A percentile compares a stretch with the other conserved stretches of the same genome.
These are phyloP conservation scores for Drosophila nigromelanica DNA, from an alignment of 1,140 invertebrate species.

Conservation along the genomic window DNA sequence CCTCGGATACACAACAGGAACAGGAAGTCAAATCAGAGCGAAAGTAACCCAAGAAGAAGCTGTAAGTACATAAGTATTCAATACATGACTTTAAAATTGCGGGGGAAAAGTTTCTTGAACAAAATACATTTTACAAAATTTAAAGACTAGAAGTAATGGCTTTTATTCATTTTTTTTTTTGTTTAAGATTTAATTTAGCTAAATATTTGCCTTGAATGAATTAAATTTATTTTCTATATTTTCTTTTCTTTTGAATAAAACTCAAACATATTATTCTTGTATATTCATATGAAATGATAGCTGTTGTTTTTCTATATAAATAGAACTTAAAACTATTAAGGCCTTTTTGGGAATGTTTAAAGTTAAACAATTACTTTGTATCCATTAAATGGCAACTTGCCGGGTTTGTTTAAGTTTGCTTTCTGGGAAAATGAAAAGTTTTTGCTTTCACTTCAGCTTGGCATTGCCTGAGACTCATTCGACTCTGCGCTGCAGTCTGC, in stretches of 20 bases:
- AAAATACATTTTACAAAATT: background rate
- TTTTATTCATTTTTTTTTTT: too few relatives aligned
- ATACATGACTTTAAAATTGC: constrained; percentile 1
- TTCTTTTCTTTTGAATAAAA: too few relatives aligned
- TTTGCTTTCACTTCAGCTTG: constrained; percentile 16
- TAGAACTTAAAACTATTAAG: background rate
- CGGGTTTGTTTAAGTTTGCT: background rate
- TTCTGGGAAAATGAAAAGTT: constrained; percentile 1
- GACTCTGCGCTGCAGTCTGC: constrained; percentile 13
- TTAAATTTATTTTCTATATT: too few relatives aligned
- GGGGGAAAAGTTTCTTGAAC: background rate
- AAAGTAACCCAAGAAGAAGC: constrained; percentile 22
- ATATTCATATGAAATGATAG: too few relatives aligned
- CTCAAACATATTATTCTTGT: too few relatives aligned
- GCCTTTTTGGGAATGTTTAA: background rate
- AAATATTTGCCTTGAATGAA: too few relatives aligned
- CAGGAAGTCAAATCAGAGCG: constrained; percentile 42
- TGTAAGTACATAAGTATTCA: constrained; percentile 32
- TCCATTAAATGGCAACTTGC: background rate
- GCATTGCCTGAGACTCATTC: constrained; percentile 1
- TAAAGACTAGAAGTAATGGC: too few relatives aligned
- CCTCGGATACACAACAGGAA: constrained; percentile 63
- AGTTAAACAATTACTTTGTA: constrained; percentile 6
- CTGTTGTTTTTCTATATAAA: background rate
- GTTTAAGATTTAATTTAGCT: too few relatives aligned